These are phyloP conservation scores for Apistogramma diplotaenia DNA, from an alignment of 2,113 vertebrate genomes.

Conservation along the genomic window DNA sequence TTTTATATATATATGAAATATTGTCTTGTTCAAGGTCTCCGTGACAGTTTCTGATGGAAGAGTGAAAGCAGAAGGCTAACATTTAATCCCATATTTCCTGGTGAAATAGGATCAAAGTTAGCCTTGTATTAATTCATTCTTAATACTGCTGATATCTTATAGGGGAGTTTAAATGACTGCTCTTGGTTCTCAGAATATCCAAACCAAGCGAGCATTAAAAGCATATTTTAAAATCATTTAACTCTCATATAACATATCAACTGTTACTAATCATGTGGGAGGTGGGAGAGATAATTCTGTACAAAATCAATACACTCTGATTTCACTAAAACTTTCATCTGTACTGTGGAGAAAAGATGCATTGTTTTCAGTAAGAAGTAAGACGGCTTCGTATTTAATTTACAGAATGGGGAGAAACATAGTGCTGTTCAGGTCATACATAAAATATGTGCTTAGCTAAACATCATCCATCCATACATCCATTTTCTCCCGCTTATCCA, in stretches of 20 bases:
- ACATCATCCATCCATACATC: too few relatives aligned
- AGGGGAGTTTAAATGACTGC: conserved; percentile 53
- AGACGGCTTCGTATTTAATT: conserved; percentile 63
- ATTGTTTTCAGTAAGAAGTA: conserved; percentile 36
- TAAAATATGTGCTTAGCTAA: background rate
- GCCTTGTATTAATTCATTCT: conserved; percentile 58
- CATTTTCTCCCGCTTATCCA: too few relatives aligned
- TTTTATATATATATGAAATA: background rate
- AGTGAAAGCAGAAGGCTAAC: conserved; percentile 78
- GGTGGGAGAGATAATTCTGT: background rate
- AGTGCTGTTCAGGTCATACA: background rate
- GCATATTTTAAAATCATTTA: background rate
- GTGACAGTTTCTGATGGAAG: conserved; percentile 73
- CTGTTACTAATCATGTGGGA: conserved; percentile 48
- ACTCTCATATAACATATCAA: conserved; percentile 63
- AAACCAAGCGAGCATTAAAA: accelerated
- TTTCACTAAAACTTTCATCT: conserved; percentile 77
- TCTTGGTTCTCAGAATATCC: background rate
- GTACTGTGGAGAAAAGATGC: conserved; percentile 64
- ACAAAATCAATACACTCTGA: conserved; percentile 65
- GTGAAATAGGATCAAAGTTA: conserved; percentile 72
- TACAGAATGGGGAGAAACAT: conserved; percentile 72
- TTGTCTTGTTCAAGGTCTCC: conserved; percentile 27
- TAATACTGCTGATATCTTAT: conserved; percentile 60
- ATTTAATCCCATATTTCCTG: conserved; percentile 73